These are phyloP conservation scores for Tragopan temminckii DNA, from an alignment of 2,797 vertebrate genomes.

Conservation along the genomic window DNA sequence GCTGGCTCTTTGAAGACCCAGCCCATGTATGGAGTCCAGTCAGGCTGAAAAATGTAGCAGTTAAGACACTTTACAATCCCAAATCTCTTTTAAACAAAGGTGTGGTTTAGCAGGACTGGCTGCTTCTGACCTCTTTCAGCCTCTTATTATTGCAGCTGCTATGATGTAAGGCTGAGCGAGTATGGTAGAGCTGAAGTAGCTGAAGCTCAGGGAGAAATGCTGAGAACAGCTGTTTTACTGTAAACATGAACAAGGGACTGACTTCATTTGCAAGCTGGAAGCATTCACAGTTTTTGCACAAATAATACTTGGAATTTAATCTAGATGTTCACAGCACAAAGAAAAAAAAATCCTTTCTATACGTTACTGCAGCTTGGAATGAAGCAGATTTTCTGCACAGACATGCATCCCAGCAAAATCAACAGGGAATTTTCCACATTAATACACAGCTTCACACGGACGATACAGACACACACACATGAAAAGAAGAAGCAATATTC, in stretches of 20 bases:
- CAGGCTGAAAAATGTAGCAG: slow-evolving; percentile 59
- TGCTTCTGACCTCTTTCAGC: slow-evolving; percentile 50
- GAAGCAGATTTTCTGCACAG: slow-evolving; percentile 20
- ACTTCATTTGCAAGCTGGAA: slow-evolving; percentile 69
- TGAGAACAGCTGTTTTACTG: slow-evolving; percentile 76
- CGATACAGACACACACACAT: neutral
- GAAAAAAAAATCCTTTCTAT: slow-evolving; percentile 5
- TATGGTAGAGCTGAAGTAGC: slow-evolving; percentile 41
- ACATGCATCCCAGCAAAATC: slow-evolving; percentile 35
- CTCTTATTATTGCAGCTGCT: slow-evolving; percentile 68
- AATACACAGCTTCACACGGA: slow-evolving; percentile 45
- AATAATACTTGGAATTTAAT: slow-evolving; percentile 60
- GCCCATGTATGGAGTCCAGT: slow-evolving; percentile 61
- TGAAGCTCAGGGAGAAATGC: slow-evolving; percentile 52
- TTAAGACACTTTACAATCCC: slow-evolving; percentile 51
- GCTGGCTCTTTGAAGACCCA: slow-evolving; percentile 56
- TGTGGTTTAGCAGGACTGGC: slow-evolving; percentile 62
- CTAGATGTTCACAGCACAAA: slow-evolving; percentile 35
- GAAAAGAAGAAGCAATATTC: slow-evolving; percentile 53
- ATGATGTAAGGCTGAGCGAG: slow-evolving; percentile 58
- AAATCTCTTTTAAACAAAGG: slow-evolving; percentile 68
- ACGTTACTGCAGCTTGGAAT: slow-evolving; percentile 24
- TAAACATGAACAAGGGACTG: slow-evolving; percentile 70
- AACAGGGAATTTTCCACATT: slow-evolving; percentile 28
- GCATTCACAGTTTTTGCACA: slow-evolving; percentile 63